Percentiles rank a stretch among this genome's conserved stretches.
Evolutionary conservation across 2,113 vertebrate species (phyloP).

Genomic region (Chaenocephalus aceratus): DNA sequence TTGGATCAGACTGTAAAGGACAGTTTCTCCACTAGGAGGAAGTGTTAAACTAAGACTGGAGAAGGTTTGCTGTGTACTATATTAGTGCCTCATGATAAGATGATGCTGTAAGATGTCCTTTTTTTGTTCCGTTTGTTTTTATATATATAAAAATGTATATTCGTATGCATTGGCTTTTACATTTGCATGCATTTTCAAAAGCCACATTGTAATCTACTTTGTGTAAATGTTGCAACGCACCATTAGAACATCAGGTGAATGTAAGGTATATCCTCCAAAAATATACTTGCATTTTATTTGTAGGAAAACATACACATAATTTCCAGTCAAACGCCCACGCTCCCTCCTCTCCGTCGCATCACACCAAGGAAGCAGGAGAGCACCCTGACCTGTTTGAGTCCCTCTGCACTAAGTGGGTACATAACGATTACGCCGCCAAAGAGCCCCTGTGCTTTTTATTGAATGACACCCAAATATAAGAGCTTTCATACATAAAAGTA

Average conservation of each 20-base stretch:
- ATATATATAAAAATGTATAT: neutral
- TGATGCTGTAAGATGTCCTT: neutral
- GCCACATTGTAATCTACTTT: neutral
- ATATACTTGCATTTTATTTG: neutral
- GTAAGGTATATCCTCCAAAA: neutral
- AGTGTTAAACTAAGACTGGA: neutral
- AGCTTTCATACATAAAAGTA: constrained; percentile 3
- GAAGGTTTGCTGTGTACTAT: neutral
- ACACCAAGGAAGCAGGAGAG: neutral
- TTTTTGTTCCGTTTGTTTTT: too few species aligned
- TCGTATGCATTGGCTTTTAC: neutral
- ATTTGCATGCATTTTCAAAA: neutral
- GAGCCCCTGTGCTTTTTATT: neutral
- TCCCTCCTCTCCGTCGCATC: neutral
- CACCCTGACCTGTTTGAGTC: neutral
- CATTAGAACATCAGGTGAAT: neutral
- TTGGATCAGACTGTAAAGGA: neutral
- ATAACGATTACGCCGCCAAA: constrained; percentile 14
- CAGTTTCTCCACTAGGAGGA: constrained; percentile 9
- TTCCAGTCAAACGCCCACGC: neutral
- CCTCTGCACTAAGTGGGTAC: constrained; percentile 1
- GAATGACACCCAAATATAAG: constrained; percentile 3
- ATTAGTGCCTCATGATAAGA: neutral
- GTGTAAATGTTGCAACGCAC: neutral
- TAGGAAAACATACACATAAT: neutral